Base-by-base conservation (phyloP, 2,113 vertebrate species). In the Athene cunicularia region DNA sequence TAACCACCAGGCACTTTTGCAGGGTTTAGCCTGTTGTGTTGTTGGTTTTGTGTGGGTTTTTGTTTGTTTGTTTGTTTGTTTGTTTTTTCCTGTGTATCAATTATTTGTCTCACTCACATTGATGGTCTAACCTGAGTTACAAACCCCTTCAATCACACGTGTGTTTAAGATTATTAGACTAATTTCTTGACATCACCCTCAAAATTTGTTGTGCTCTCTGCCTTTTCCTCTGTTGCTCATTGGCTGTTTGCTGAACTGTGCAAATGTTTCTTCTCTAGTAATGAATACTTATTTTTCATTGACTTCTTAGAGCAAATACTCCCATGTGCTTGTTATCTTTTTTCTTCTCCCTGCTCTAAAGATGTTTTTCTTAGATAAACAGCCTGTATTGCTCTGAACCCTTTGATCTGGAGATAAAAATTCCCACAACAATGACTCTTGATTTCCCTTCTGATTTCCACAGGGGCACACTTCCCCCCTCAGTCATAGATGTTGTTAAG, bases 381-480 rank as follows among this genome's bases (percentile, higher is more conserved):
- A 93, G 68, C 76, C 76, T 96, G 56, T 49, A 87, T 75, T 96
- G 26, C 72, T 94, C n/a, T 3, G 24, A 85, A 89, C 73, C 47
- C 95, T 92, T 96, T 97, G 95, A 97, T 97, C 80, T 73, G 81
- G 80, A 96, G 90, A 96, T 76, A 96, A 97, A 97, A 97, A 93
- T 84, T 84, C 93, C 74, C 58, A 81, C 33, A 81, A 11, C 77
- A 94, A 64, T 39, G n/a, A 81, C 72, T 95, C 35, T 92, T 93
- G 81, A 67, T 95, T 93, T 96, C 43, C 47, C 30, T 49, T 50
- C 79, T 86, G 66, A 23, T 91, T 93, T 93, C 75, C 67, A 58
- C 67, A 58, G 49, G 80, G 45, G 2, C 14, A 55, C 12, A 18
- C 0, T 91, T 88, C 50, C 88, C 49, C 47, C 24, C 49, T 70